Conservation (phyloP, 1,140 invertebrate species). For the Rhyzopertha dominica region DNA sequence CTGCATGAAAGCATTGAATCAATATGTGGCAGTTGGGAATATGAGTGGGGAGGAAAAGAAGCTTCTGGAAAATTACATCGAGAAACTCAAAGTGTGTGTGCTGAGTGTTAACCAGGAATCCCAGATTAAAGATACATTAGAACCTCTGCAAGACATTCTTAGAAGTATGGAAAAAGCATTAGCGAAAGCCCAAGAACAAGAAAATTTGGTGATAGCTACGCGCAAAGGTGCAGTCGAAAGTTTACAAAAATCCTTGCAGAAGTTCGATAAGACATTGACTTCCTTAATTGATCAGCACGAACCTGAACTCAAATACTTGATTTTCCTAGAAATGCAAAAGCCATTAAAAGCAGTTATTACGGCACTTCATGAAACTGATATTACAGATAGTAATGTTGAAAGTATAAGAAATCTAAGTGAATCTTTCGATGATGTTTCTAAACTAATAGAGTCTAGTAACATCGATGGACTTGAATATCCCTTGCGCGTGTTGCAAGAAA, state of each 20-base stretch:
- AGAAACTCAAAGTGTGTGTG: constrained; percentile 31
- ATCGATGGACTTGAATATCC: constrained; percentile 22
- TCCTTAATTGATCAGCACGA: constrained; percentile 2
- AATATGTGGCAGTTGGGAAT: constrained; percentile 20
- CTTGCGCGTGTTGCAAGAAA: constrained; percentile 25
- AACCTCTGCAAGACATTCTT: constrained; percentile 48
- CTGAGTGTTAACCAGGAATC: constrained; percentile 42
- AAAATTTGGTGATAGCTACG: constrained; percentile 37
- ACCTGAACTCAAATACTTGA: constrained; percentile 4
- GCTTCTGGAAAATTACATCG: constrained; percentile 21
- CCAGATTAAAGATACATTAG: constrained; percentile 40
- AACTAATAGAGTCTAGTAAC: constrained; percentile 9
- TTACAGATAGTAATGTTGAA: constrained; percentile 21
- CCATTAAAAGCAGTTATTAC: constrained; percentile 31
- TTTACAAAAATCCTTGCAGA: constrained; percentile 23
- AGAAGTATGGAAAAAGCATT: constrained; percentile 45
- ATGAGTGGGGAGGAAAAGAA: constrained; percentile 19
- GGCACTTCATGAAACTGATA: constrained; percentile 7
- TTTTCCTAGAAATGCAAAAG: constrained; percentile 27
- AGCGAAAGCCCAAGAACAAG: constrained; percentile 33
- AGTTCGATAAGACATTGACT: constrained; percentile 17
- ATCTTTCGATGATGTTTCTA: constrained; percentile 22
- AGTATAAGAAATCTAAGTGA: constrained; percentile 26
- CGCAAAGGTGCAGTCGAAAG: constrained; percentile 17
- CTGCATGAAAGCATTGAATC: constrained; percentile 23